Evolutionary conservation across 1,140 invertebrate genomes (phyloP), one percentile per base, ranked within the genome.

Genomic region (Neotoxoptera formosana): DNA sequence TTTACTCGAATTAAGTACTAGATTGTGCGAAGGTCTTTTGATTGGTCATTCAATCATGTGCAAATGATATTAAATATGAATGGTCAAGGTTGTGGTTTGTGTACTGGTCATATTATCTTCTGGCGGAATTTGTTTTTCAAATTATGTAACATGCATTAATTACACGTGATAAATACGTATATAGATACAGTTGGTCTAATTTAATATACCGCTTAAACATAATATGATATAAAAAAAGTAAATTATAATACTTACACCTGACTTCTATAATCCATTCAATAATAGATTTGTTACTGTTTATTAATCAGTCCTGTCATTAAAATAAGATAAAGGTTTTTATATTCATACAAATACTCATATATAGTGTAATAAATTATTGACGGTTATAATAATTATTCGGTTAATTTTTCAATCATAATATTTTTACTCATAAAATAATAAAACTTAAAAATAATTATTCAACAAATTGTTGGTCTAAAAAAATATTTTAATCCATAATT

Each of bases 11-110:
- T 53, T 36, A 88, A 53, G 30, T 51, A 45, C 14, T 88, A 88
- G 47, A 56, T 36, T 89, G 21, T 51, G 45, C 23, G 88, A 41
- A 89, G 86, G 86, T 89, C n/a, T 89, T 89, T 56, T 36, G 88
- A 89, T 89, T 56, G 48, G 48, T 41, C n/a, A 56, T 89, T 25
- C 51, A 89, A 30, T 89, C 51, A 23, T 56, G 51, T 56, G 34
- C 88, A 36, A 56, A 89, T 89, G 2, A 25, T 56, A 89, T 89
- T 56, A 89, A 56, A 53, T 89, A 89, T 89, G 23, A 56, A 34
- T 9, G 48, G 48, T 56, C 51, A 89, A 56, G 88, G 48, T 88
- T 88, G 47, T 48, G 25, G 47, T 89, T 89, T n/a, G 88, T 89
- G 34, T 56, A 89, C 36, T 45, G 48, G 25, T 89, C 87, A 51